A percentile compares a stretch with the other conserved stretches of the same genome.
phyloP scores from a whole-genome alignment of 1,140 invertebrate genomes.

The Pogonus chalceus region DNA sequence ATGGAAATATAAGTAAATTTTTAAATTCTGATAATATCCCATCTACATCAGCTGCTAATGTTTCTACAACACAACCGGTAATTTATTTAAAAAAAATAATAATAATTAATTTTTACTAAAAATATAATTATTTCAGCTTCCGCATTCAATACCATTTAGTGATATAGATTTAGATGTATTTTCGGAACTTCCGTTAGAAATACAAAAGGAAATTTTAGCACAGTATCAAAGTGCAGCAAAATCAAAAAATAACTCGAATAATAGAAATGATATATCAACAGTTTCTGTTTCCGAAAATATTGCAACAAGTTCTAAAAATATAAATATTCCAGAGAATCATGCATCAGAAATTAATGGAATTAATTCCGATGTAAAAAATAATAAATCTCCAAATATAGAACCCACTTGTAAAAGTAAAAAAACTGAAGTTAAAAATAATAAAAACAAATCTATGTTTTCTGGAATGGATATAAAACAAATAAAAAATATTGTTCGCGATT shows the following conservation, averaged over 20 bases:
- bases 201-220: conserved; percentile 50
- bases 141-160: neutral
- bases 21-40: neutral
- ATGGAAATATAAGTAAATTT: conserved; percentile 4
- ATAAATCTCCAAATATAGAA: conserved; percentile 18
- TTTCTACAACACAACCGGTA: neutral
- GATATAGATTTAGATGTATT: conserved; percentile 47
- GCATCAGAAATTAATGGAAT: conserved; percentile 22
- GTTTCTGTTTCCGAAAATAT: neutral
- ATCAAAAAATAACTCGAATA: conserved; percentile 13
- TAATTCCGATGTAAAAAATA: conserved; percentile 7
- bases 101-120: neutral
- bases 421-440: neutral
- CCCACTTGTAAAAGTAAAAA: neutral
- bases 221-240: too few species aligned
- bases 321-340: conserved; percentile 32
- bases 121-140: conserved; percentile 6
- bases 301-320: conserved; percentile 12
- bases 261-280: conserved; percentile 6
- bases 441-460: neutral
- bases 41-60: neutral
- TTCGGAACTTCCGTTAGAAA: conserved; percentile 47
- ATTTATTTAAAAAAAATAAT: neutral
- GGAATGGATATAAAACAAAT: conserved; percentile 26
- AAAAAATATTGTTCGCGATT: conserved; percentile 32